These are phyloP conservation scores for Apostichopus californicus DNA, from an alignment of 35 echinoderm and acorn worm species.

Conservation along the genomic window DNA sequence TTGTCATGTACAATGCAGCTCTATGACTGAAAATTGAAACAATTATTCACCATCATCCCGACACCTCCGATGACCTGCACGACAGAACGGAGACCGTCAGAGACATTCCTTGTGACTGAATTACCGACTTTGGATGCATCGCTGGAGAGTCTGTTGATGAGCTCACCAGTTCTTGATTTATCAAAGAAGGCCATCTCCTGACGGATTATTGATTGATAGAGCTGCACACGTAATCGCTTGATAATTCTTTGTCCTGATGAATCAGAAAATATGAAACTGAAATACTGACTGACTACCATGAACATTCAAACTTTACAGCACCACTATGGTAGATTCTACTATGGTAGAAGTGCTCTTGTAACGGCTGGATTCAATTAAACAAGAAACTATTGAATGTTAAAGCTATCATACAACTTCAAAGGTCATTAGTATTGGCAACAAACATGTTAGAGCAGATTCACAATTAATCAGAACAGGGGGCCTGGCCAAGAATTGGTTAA, in stretches of 20 bases:
- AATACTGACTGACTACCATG: too few species aligned
- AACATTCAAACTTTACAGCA: too few species aligned
- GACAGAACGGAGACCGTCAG: conserved; percentile 74
- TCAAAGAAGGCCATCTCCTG: conserved; percentile 97
- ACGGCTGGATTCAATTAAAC: neutral
- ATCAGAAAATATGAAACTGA: neutral
- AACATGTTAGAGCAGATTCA: too few species aligned
- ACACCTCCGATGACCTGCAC: conserved; percentile 85
- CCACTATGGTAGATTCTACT: too few species aligned
- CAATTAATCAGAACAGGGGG: too few species aligned
- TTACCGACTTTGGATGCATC: conserved; percentile 82
- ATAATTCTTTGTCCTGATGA: conserved; percentile 84
- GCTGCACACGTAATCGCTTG: conserved; percentile 66
- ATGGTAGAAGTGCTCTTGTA: too few species aligned
- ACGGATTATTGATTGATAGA: conserved; percentile 79
- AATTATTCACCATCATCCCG: conserved; percentile 90
- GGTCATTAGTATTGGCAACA: too few species aligned
- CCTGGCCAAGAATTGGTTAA: too few species aligned
- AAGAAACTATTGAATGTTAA: neutral
- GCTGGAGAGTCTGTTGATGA: conserved; percentile 83
- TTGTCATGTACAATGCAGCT: too few species aligned
- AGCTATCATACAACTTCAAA: neutral
- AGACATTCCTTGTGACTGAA: conserved; percentile 81
- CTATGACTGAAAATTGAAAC: too few species aligned
- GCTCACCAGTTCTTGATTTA: conserved; percentile 89